A percentile compares a stretch with the other conserved stretches of the same genome.
Evolutionary conservation across 2,888 invertebrate genomes (phyloP).

Genomic region (Lagria hirta): DNA sequence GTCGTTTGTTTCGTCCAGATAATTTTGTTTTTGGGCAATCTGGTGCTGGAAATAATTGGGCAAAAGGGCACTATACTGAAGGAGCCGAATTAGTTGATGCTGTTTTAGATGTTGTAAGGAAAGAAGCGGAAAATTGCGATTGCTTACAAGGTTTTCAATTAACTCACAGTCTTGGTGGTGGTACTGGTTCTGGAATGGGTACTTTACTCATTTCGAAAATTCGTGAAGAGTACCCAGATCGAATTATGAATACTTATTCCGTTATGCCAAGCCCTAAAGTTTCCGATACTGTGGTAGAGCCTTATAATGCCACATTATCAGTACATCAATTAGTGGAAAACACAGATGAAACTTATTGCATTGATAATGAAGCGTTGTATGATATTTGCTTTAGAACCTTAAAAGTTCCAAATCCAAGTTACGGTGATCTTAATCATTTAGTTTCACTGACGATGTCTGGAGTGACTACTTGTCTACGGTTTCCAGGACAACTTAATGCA

Average conservation of each 20-base stretch:
- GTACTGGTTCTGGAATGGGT: conserved; percentile 79
- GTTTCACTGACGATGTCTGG: conserved; percentile 85
- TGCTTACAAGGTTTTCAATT: conserved; percentile 87
- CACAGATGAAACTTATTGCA: conserved; percentile 87
- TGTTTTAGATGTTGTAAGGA: conserved; percentile 80
- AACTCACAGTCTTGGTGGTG: conserved; percentile 80
- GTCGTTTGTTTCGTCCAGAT: conserved; percentile 87
- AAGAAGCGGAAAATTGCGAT: conserved; percentile 90
- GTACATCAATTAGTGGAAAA: conserved; percentile 86
- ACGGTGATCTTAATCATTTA: conserved; percentile 87
- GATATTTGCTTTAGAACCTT: conserved; percentile 90
- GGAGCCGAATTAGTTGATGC: conserved; percentile 85
- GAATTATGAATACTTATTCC: conserved; percentile 84
- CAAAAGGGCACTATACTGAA: conserved; percentile 88
- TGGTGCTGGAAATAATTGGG: conserved; percentile 87
- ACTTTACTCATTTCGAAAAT: conserved; percentile 87
- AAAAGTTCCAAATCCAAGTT: conserved; percentile 82
- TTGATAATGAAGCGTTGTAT: conserved; percentile 77
- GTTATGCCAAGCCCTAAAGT: conserved; percentile 78
- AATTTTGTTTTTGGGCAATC: conserved; percentile 79
- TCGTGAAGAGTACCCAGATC: conserved; percentile 86
- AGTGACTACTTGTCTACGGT: conserved; percentile 80
- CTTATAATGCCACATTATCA: conserved; percentile 85
- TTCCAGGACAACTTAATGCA: conserved; percentile 92
- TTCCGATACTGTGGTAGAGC: conserved; percentile 78